phyloP scores from a whole-genome alignment of 2,797 vertebrate genomes.

The Erethizon dorsatum region DNA sequence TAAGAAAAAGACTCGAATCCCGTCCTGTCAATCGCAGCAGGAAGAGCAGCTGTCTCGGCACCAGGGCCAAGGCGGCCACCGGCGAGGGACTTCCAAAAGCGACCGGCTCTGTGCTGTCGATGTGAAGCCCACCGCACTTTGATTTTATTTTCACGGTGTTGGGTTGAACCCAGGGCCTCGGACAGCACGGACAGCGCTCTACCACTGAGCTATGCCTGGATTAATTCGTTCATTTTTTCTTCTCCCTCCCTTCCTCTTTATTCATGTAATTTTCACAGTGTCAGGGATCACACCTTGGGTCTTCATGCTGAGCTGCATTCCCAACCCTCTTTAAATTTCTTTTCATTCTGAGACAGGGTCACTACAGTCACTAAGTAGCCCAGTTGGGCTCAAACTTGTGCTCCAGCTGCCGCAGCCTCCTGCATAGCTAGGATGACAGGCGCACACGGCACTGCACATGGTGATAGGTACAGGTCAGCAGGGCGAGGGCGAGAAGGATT shows the following conservation, averaged over 20 bases:
- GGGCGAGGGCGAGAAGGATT: not conserved
- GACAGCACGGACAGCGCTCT: not conserved
- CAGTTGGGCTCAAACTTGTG: not conserved
- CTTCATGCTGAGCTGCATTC: not conserved
- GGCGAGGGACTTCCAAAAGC: not conserved
- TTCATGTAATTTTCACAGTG: not conserved
- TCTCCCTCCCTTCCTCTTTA: not conserved
- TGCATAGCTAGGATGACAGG: not conserved
- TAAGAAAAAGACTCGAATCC: not conserved
- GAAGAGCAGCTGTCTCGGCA: not conserved
- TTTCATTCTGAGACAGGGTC: not conserved
- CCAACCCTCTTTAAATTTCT: not conserved
- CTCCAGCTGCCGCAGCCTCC: not conserved
- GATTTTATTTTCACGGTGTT: not conserved
- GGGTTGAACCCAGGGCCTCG: not conserved
- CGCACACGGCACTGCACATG: not conserved
- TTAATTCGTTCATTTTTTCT: not conserved
- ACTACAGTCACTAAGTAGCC: not conserved
- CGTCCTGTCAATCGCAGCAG: not conserved
- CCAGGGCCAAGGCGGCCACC: not conserved
- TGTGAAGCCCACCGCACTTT: not conserved
- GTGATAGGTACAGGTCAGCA: not conserved
- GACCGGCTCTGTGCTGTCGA: not conserved
- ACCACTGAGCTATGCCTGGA: not conserved
- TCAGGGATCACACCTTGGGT: not conserved